Evolutionary conservation across 1,140 invertebrate species (phyloP), one percentile per base, ranked within the genome.

Genomic region (Cyclina sinensis): DNA sequence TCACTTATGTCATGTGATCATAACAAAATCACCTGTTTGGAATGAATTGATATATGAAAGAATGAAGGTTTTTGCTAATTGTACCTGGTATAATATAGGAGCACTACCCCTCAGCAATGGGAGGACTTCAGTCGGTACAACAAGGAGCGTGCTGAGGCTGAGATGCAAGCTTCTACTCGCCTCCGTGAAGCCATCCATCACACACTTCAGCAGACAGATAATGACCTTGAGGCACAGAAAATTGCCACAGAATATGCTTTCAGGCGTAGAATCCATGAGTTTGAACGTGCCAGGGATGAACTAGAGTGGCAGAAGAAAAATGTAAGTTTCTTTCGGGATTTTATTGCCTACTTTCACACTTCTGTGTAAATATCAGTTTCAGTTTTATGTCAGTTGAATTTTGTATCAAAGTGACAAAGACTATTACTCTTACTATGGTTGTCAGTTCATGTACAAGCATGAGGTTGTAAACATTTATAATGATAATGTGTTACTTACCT

Each of bases 301-400:
- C 95, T 98, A 18, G 97, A 98, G 82, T 98, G 98, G 98, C 98
- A 98, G 95, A 97, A 97, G 92, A 95, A 97, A 88, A 98, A 98
- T 95, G 97, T 97, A 92, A 93, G 94, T 89, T 16, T 57, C 16
- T 46, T 27, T 51, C 3, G 21, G 27, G 21, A 57, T 70, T 62
- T 78, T 16, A 46, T 9, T 7, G 43, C 7, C 43, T 46, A 46
- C 7, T 9, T 46, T 46, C 7, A 9, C 43, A 46, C n/a, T n/a
- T n/a, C n/a, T n/a, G 43, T 46, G 43, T 9, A 46, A 46, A 46
- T 46, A 46, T 46, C 43, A 46, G 7, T 46, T 46, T 46, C 43
- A 46, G 7, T 46, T 46, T 46, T 46, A n/a, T n/a, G n/a, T n/a
- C n/a, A n/a, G n/a, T n/a, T n/a, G n/a, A n/a, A n/a, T n/a, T n/a